Percentiles rank a stretch among this genome's conserved stretches.
Evolutionary conservation across 2,888 invertebrate species (phyloP).

Genomic region (Mantis religiosa): DNA sequence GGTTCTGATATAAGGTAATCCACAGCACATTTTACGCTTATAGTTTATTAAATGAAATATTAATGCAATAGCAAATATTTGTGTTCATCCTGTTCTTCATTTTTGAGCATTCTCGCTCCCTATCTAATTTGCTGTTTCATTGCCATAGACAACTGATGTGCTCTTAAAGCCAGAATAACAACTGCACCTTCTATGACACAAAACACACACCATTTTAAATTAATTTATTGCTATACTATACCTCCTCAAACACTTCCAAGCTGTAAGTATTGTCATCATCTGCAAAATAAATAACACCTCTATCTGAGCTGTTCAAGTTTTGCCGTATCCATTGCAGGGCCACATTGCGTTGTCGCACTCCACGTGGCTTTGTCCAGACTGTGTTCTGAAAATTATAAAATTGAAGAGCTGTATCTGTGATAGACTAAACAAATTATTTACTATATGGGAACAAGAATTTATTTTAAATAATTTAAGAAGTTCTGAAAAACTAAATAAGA

Average conservation of each 20-base stretch:
- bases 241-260: constrained; percentile 84
- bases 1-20: no score
- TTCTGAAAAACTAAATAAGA: no score
- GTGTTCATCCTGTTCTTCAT: not conserved
- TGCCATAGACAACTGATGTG: no score
- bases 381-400: not conserved
- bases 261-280: constrained; percentile 96
- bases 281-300: constrained; percentile 87
- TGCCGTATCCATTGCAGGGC: constrained; percentile 77
- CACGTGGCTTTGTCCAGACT: constrained; percentile 72
- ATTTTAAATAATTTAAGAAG: no score
- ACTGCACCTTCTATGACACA: no score
- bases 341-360: constrained; percentile 85
- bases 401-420: not conserved
- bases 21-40: no score
- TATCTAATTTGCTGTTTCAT: no score
- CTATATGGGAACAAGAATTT: no score
- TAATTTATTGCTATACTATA: constrained; percentile 40
- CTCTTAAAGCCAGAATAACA: no score
- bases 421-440: no score
- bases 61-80: no score
- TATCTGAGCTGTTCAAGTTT: constrained; percentile 55
- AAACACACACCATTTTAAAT: not conserved
- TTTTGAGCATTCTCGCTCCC: not conserved
- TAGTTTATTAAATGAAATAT: no score